Evolutionary conservation across 2,113 vertebrate species (phyloP).

Genomic region (Nanger granti): DNA sequence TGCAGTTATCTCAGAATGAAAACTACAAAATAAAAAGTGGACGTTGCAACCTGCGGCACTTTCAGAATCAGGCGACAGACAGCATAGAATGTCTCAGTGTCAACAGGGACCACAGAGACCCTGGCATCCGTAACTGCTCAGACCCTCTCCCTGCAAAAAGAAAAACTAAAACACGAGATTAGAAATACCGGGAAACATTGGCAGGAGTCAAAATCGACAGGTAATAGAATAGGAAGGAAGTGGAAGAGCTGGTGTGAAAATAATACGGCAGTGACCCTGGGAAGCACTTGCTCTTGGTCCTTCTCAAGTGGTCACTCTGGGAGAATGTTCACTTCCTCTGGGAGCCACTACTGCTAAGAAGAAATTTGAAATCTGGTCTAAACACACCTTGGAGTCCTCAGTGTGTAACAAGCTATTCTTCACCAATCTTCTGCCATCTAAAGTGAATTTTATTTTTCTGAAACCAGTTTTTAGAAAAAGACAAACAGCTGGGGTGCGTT

Average conservation of each 20-base stretch:
- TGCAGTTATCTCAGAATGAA: not conserved
- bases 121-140: not conserved
- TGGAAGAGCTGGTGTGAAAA: not conserved
- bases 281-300: not conserved
- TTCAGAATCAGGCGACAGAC: not conserved
- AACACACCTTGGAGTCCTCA: not conserved
- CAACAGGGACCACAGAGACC: not conserved
- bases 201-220: not conserved
- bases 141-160: not conserved
- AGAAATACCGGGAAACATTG: not conserved
- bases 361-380: not conserved
- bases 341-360: not conserved
- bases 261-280: not conserved
- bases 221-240: not conserved
- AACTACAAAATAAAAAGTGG: not conserved
- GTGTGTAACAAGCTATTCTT: not conserved
- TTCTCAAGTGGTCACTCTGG: not conserved
- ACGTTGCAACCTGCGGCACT: not conserved
- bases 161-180: not conserved
- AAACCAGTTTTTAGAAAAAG: not conserved
- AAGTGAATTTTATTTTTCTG: slow-evolving; percentile 8
- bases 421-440: not conserved
- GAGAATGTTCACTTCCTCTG: not conserved
- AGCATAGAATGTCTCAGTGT: not conserved
- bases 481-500: not conserved